These are phyloP conservation scores for Porites australiensis DNA, from an alignment of 64 coral and sea anemone species.

Conservation along the genomic window DNA sequence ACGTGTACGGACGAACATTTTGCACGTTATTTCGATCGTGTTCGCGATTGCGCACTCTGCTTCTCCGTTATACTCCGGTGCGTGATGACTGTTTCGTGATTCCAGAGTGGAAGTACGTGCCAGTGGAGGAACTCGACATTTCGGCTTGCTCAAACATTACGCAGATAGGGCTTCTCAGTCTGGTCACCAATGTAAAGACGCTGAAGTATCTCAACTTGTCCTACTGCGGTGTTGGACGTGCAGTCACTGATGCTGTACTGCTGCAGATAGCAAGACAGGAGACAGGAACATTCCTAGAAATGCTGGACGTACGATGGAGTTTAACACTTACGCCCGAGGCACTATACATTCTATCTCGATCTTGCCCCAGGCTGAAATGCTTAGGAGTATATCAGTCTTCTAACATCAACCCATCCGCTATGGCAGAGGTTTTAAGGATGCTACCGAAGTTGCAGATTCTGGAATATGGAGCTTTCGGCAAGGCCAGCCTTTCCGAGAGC, in stretches of 20 bases:
- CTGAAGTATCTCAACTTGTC: conserved; percentile 94
- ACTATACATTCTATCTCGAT: conserved; percentile 72
- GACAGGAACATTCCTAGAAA: conserved; percentile 86
- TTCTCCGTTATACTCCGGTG: conserved; percentile 95
- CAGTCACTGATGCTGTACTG: conserved; percentile 94
- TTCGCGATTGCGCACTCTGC: conserved; percentile 82
- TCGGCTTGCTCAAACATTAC: conserved; percentile 96
- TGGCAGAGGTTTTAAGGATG: conserved; percentile 87
- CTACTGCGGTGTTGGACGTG: conserved; percentile 96
- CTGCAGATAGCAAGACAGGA: conserved; percentile 83
- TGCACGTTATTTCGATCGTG: conserved; percentile 85
- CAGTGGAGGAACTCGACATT: conserved; percentile 93
- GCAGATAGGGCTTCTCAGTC: conserved; percentile 82
- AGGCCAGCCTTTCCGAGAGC: conserved; percentile 95
- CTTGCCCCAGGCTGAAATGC: conserved; percentile 83
- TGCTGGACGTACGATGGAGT: conserved; percentile 99
- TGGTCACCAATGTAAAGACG: conserved; percentile 78
- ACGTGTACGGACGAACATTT: conserved; percentile 93
- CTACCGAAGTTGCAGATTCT: conserved; percentile 88
- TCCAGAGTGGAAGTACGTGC: conserved; percentile 78
- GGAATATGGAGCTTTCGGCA: conserved; percentile 99
- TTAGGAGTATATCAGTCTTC: conserved; percentile 98
- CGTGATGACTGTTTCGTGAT: conserved; percentile 94
- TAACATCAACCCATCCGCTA: conserved; percentile 87
- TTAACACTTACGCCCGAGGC: conserved; percentile 94